phyloP scores from a whole-genome alignment of 2,113 vertebrate species.

The Leptobrachium leishanense region DNA sequence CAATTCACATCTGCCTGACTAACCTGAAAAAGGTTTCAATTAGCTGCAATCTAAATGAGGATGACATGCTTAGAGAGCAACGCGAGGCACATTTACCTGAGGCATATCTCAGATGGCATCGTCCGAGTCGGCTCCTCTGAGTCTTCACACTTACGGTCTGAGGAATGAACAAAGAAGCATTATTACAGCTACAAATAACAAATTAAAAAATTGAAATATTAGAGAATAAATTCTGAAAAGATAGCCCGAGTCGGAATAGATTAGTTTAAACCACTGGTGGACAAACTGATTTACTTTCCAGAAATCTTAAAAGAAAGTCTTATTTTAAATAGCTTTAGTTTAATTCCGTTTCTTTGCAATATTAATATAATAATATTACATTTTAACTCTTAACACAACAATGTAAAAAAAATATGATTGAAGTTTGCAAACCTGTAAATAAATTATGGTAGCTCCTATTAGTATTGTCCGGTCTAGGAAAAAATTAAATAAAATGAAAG shows the following conservation, averaged over 20 bases:
- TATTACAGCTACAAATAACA: conserved; percentile 62
- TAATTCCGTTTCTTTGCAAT: too few species aligned
- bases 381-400: too few species aligned
- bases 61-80: conserved; percentile 26
- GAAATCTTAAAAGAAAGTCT: not conserved
- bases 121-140: conserved; percentile 65
- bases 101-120: conserved; percentile 89
- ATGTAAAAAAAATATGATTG: too few species aligned
- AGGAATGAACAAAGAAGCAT: conserved; percentile 52
- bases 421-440: too few species aligned
- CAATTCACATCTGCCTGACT: conserved; percentile 31
- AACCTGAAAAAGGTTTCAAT: conserved; percentile 41
- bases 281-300: not conserved
- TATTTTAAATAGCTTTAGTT: too few species aligned
- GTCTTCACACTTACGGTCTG: conserved; percentile 56
- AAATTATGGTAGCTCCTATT: too few species aligned
- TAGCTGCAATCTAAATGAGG: conserved; percentile 41
- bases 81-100: conserved; percentile 72
- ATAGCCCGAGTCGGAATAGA: not conserved
- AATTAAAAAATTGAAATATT: conserved; percentile 28
- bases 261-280: not conserved
- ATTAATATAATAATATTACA: too few species aligned
- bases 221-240: not conserved
- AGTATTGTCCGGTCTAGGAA: too few species aligned
- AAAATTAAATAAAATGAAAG: too few species aligned